Evolutionary conservation across 2,797 vertebrate species (phyloP).

Genomic region (Hafferia zeledoni): DNA sequence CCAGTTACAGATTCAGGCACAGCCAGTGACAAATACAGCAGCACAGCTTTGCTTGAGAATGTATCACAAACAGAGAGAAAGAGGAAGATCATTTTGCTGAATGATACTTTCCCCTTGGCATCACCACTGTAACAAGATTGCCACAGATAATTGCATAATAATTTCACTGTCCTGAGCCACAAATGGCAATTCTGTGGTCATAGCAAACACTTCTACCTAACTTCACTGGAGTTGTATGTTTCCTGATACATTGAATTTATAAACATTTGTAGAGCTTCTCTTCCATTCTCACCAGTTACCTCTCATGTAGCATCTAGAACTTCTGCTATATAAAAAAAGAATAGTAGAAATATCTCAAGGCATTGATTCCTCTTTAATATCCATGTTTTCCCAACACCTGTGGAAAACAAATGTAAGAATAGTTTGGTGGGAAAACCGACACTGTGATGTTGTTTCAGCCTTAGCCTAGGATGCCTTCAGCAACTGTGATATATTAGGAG

Average conservation of each 20-base stretch:
- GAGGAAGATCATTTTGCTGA: neutral
- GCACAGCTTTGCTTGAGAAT: neutral
- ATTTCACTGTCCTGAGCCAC: neutral
- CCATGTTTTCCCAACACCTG: neutral
- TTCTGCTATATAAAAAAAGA: neutral
- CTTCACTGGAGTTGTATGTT: neutral
- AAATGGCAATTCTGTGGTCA: neutral
- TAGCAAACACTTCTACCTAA: neutral
- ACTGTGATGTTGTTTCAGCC: neutral
- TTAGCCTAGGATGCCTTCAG: neutral
- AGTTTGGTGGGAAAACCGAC: neutral
- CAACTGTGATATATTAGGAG: neutral
- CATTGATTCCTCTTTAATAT: conserved; percentile 17
- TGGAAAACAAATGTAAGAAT: conserved; percentile 7
- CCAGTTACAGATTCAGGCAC: neutral
- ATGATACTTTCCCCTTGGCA: neutral
- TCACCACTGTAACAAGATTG: neutral
- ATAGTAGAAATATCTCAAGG: neutral
- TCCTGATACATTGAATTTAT: neutral
- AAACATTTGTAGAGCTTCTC: neutral
- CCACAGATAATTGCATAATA: neutral
- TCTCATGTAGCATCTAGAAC: neutral
- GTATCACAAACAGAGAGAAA: neutral
- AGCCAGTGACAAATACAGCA: neutral
- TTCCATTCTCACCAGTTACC: neutral